Conservation (phyloP, 2,888 invertebrate genomes). For the Rutpela maculata region DNA sequence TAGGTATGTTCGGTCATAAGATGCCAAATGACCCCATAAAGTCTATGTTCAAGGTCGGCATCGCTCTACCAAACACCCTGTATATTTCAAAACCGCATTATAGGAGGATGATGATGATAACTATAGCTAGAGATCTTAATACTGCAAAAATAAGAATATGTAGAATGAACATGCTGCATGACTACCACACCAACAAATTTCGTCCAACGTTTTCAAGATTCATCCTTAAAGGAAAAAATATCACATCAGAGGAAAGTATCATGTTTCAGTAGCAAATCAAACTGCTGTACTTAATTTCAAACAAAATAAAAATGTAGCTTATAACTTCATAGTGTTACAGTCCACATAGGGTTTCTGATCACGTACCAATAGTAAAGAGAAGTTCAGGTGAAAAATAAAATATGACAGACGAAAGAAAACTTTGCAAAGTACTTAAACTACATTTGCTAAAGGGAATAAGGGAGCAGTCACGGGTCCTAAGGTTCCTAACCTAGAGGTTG, state of each 20-base stretch:
- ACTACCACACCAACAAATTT: neutral
- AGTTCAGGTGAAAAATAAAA: constrained; percentile 64
- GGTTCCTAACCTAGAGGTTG: constrained; percentile 57
- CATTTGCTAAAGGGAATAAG: constrained; percentile 51
- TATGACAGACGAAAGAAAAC: constrained; percentile 60
- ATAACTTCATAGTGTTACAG: constrained; percentile 53
- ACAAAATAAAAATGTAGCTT: constrained; percentile 53
- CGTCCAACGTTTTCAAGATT: neutral
- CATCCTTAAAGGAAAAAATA: neutral
- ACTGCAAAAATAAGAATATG: too few species aligned
- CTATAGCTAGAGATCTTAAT: too few species aligned
- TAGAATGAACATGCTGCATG: too few species aligned
- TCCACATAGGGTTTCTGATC: constrained; percentile 58
- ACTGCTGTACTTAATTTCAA: constrained; percentile 56
- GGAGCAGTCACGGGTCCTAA: constrained; percentile 53
- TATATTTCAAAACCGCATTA: too few species aligned
- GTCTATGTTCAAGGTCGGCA: too few species aligned
- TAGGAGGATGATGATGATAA: too few species aligned
- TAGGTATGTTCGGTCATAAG: too few species aligned
- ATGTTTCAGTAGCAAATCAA: constrained; percentile 51
- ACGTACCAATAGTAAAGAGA: constrained; percentile 60
- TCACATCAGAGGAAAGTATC: constrained; percentile 26
- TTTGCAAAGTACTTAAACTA: constrained; percentile 62
- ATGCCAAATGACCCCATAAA: too few species aligned
- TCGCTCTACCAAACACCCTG: too few species aligned